Percentiles rank a stretch among this genome's conserved stretches.
phyloP scores from a whole-genome alignment of 2,797 vertebrate species.

The Poecilia picta region DNA sequence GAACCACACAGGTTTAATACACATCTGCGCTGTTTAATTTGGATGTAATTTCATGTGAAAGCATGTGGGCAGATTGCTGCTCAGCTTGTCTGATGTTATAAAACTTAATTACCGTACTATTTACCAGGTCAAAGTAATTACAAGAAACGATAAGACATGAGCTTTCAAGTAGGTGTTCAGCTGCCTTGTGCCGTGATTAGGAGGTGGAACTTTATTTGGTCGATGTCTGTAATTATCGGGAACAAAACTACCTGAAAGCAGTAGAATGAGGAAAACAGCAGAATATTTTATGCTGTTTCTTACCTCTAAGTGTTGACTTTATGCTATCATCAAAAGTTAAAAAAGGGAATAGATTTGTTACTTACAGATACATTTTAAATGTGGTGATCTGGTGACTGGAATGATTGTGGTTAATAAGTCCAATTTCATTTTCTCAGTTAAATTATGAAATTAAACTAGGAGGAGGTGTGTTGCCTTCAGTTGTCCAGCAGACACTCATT shows the following conservation, averaged over 20 bases:
- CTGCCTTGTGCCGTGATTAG: constrained; percentile 14
- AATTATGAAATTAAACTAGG: not conserved
- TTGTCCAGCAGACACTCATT: not conserved
- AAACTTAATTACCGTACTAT: constrained; percentile 24
- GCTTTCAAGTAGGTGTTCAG: constrained; percentile 3
- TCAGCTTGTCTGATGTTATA: constrained; percentile 13
- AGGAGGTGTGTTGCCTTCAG: not conserved
- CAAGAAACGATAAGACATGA: constrained; percentile 9
- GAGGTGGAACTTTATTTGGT: not conserved
- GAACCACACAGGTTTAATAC: not conserved
- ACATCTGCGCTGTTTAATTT: constrained; percentile 2
- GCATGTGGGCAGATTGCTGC: constrained; percentile 9
- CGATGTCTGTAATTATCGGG: constrained; percentile 3
- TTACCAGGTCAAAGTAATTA: constrained; percentile 19
- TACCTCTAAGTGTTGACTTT: not conserved
- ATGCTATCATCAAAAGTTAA: not conserved
- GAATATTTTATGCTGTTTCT: not conserved
- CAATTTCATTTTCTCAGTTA: not conserved
- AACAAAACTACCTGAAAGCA: not conserved
- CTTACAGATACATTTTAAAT: not conserved
- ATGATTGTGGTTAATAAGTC: not conserved
- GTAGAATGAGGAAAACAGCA: not conserved
- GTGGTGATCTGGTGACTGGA: not conserved
- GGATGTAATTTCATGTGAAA: constrained; percentile 9
- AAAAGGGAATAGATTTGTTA: not conserved